phyloP scores from a whole-genome alignment of 2,888 invertebrate species.

The Gandaritis pyraliata region DNA sequence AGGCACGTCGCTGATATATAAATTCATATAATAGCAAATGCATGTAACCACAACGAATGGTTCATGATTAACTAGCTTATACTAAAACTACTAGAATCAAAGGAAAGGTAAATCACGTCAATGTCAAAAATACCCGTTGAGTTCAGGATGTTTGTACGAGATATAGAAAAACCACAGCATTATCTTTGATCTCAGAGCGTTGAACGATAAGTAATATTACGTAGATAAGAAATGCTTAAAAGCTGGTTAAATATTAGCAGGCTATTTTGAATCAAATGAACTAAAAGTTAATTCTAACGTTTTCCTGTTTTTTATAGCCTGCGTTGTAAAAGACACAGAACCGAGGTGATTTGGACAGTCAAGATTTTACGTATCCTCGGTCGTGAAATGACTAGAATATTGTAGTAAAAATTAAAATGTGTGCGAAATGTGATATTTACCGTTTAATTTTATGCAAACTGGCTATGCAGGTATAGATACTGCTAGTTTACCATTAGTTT shows the following conservation, averaged over 20 bases:
- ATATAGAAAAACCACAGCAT: slow-evolving; percentile 3
- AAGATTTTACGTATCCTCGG: slow-evolving; percentile 15
- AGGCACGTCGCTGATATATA: no score
- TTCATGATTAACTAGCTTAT: no score
- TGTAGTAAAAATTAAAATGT: slow-evolving; percentile 16
- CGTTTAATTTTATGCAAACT: slow-evolving; percentile 19
- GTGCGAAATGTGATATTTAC: slow-evolving; percentile 22
- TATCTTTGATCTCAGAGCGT: slow-evolving; percentile 14
- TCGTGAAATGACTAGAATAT: slow-evolving; percentile 7
- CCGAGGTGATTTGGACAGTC: slow-evolving; percentile 4
- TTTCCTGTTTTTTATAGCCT: neutral
- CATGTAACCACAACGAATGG: no score
- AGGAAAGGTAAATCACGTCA: neutral
- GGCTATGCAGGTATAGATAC: slow-evolving; percentile 48
- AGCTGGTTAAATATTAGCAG: slow-evolving; percentile 6
- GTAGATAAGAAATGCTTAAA: slow-evolving; percentile 17
- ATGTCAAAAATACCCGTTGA: neutral
- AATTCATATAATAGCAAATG: no score
- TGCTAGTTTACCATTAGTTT: slow-evolving; percentile 64
- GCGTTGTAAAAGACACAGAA: slow-evolving; percentile 6
- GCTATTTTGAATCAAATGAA: no score
- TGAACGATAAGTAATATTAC: slow-evolving; percentile 9
- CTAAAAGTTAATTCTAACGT: neutral
- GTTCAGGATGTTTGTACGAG: neutral
- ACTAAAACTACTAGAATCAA: neutral